A percentile compares a stretch with the other conserved stretches of the same genome.
Evolutionary conservation across 1,140 invertebrate species (phyloP).

Genomic region (Dreissena rostriformis): DNA sequence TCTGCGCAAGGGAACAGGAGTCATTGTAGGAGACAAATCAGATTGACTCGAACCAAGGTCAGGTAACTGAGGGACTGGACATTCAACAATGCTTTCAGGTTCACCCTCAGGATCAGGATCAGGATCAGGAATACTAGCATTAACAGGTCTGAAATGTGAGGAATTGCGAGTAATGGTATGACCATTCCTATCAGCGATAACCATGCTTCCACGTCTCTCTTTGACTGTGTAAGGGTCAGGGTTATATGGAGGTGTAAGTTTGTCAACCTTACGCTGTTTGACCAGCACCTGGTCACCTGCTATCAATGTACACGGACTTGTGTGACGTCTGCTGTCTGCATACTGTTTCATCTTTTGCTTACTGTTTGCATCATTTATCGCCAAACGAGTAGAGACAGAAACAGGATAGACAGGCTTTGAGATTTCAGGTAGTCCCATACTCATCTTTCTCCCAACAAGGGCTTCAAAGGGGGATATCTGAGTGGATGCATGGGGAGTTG

Average conservation of each 20-base stretch:
- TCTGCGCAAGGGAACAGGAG: too few species aligned
- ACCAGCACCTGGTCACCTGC: conserved; percentile 26
- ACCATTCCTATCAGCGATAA: neutral
- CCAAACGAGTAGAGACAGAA: conserved; percentile 18
- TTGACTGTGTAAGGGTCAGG: conserved; percentile 11
- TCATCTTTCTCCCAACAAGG: conserved; percentile 53
- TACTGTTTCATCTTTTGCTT: conserved; percentile 22
- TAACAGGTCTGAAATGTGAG: conserved; percentile 17
- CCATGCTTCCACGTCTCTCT: conserved; percentile 2
- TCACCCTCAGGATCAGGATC: neutral
- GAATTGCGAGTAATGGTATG: conserved; percentile 18
- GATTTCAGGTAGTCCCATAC: conserved; percentile 34
- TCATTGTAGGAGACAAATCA: too few species aligned
- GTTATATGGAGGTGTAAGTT: conserved; percentile 29
- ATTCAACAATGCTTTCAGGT: too few species aligned
- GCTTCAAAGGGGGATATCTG: conserved; percentile 51
- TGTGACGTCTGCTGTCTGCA: conserved; percentile 7
- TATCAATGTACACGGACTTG: neutral
- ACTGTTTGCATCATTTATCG: conserved; percentile 13
- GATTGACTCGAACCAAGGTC: too few species aligned
- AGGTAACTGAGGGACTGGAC: too few species aligned
- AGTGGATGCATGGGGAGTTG: conserved; percentile 22
- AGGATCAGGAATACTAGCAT: neutral
- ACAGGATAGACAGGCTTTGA: conserved; percentile 1
- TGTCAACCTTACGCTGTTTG: conserved; percentile 18